Evolutionary conservation across 1,140 invertebrate species (phyloP), one percentile per base, ranked within the genome.

Genomic region (Brachionus koreanus): DNA sequence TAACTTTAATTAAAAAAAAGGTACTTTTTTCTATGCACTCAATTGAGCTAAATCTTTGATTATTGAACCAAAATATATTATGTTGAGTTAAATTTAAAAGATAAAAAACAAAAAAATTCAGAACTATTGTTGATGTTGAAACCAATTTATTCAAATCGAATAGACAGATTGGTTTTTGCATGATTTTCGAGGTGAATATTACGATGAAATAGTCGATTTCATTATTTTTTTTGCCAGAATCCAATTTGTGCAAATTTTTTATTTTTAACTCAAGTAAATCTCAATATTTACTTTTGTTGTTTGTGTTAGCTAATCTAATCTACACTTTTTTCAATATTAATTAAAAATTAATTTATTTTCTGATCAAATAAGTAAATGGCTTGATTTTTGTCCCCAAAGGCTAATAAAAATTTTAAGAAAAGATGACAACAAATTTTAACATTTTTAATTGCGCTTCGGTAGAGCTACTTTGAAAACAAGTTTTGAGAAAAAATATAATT

Each of bases 261-360:
- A 57, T 57, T 19, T 57, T 23, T 7, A 57, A 19, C 49, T 57
- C n/a, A 7, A 57, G 49, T 19, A 10, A 23, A 57, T 57, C 19
- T 57, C 19, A 16, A 29, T 29, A 29, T 57, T 57, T 57, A 57
- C 49, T 19, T 57, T 2, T 57, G 16, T 57, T 57, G 49, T 57
- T 57, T 57, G 49, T n/a, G 49, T 57, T 19, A 57, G 49, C 49
- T 57, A 57, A 57, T 57, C 49, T 57, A 57, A 57, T 57, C 49
- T 57, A 16, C 9, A 19, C 49, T 19, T 9, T 16, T 57, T 57
- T 57, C 19, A 57, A 19, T 23, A 5, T 57, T 57, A 1, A 57
- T 57, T 57, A 57, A 57, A 57, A 57, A 57, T 57, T 57, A 19
- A 57, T 49, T n/a, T 49, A 16, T 57, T 57, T 57, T 57, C 29